Evolutionary conservation across 1,140 invertebrate genomes (phyloP), one percentile per base, ranked within the genome.

Genomic region (Hermetia illucens): DNA sequence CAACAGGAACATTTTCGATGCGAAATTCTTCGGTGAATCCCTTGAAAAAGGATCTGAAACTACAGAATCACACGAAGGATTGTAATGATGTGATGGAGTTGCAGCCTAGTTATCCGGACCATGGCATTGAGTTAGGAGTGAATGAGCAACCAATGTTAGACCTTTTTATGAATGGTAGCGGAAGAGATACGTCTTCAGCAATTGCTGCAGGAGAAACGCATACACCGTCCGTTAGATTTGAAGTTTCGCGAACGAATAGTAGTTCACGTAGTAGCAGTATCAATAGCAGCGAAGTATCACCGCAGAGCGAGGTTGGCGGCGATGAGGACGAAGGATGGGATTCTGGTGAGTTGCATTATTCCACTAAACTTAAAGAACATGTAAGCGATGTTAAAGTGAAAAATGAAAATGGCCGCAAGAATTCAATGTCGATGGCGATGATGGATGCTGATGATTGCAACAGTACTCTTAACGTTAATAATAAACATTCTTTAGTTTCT

Each of bases 281-380:
- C 42, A 56, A 44, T 43, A 32, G 30, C 43, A 71, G 72, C 52
- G 65, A 65, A 40, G 72, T 70, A 44, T 68, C 69, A 20, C 69
- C 70, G 40, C n/a, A n/a, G n/a, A n/a, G n/a, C n/a, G n/a, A n/a
- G n/a, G n/a, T n/a, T n/a, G n/a, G n/a, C n/a, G n/a, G n/a, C n/a
- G 68, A 68, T 40, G 73, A 72, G 53, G 71, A 66, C 42, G 67
- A 75, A 62, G 71, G 70, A 59, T 79, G 77, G 75, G 77, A 79
- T 68, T 80, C 77, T 52, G 77, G 77, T 79, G 68, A 77, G 75
- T 68, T 38, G 20, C 10, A 32, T 17, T 13, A 32, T 32, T 32
- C 30, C 17, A 32, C 9, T 32, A 6, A 5, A 13, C 17, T 13
- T 32, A 13, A 5, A 13, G 30, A 32, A 10, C 10, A 6, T 32